A percentile compares a stretch with the other conserved stretches of the same genome.
These are phyloP conservation scores for Chinchilla lanigera DNA, from an alignment of 2,113 vertebrate genomes.

Conservation along the genomic window DNA sequence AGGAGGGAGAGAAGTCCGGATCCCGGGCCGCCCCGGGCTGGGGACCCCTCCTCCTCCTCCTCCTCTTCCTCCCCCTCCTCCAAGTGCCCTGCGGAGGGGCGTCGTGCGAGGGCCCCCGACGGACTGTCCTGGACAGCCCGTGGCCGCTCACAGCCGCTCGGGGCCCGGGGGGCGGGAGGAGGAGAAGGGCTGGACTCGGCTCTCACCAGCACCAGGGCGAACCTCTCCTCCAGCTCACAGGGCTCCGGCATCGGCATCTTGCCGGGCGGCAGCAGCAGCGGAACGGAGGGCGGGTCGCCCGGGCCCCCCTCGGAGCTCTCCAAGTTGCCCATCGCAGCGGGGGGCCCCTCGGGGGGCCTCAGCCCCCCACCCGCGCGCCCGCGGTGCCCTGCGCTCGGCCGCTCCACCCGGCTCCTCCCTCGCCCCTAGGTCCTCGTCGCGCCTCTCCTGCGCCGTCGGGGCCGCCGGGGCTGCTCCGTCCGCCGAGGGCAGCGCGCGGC, in stretches of 20 bases:
- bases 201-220: slow-evolving; percentile 97
- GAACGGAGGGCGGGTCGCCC: slow-evolving; percentile 87
- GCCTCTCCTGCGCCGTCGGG: slow-evolving; percentile 45
- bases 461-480: neutral
- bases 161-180: neutral
- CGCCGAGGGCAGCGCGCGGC: neutral
- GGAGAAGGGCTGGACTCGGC: slow-evolving; percentile 40
- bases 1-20: neutral
- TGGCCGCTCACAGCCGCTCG: neutral
- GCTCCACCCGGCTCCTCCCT: slow-evolving; percentile 49
- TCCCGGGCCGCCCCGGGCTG: neutral
- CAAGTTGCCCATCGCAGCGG: slow-evolving; percentile 93
- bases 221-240: slow-evolving; percentile 96
- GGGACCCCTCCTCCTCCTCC: neutral
- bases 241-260: slow-evolving; percentile 98
- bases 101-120: neutral
- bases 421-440: slow-evolving; percentile 17
- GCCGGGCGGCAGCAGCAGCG: slow-evolving; percentile 89
- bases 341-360: slow-evolving; percentile 80
- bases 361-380: slow-evolving; percentile 77
- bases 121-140: neutral
- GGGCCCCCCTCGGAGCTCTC: slow-evolving; percentile 93
- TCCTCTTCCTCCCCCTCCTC: neutral
- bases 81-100: neutral
- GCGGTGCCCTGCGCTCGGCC: slow-evolving; percentile 58